phyloP scores from a whole-genome alignment of 2,888 invertebrate genomes.

The Anagyrus pseudococci region DNA sequence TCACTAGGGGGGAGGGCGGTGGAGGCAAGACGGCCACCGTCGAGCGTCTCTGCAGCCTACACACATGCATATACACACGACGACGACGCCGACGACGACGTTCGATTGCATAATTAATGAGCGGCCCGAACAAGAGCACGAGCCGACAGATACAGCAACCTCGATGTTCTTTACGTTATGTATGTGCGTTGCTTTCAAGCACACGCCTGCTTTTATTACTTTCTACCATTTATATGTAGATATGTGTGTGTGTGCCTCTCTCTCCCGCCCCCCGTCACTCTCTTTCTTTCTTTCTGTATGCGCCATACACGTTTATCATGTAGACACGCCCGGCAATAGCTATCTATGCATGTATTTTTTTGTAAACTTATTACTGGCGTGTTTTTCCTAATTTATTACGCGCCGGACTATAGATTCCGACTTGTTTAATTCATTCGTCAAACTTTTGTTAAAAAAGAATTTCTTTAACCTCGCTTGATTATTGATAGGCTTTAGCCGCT shows the following conservation, averaged over 20 bases:
- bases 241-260: background rate
- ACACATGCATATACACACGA: slow-evolving; percentile 1
- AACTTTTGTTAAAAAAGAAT: too few relatives aligned
- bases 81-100: too few relatives aligned
- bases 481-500: too few relatives aligned
- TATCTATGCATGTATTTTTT: too few relatives aligned
- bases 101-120: slow-evolving; percentile 34
- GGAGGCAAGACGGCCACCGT: background rate
- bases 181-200: background rate
- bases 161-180: background rate
- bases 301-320: background rate
- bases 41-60: too few relatives aligned
- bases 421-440: too few relatives aligned
- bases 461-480: too few relatives aligned
- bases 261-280: too few relatives aligned
- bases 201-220: background rate
- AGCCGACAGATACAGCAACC: background rate
- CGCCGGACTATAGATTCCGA: too few relatives aligned
- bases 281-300: too few relatives aligned
- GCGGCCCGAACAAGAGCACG: slow-evolving; percentile 7
- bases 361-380: too few relatives aligned
- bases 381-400: too few relatives aligned
- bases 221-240: background rate
- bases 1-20: background rate
- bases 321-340: background rate